A percentile compares a stretch with the other conserved stretches of the same genome.
These are phyloP conservation scores for Fissipunctia ypsillon DNA, from an alignment of 2,888 invertebrate genomes.

Conservation along the genomic window DNA sequence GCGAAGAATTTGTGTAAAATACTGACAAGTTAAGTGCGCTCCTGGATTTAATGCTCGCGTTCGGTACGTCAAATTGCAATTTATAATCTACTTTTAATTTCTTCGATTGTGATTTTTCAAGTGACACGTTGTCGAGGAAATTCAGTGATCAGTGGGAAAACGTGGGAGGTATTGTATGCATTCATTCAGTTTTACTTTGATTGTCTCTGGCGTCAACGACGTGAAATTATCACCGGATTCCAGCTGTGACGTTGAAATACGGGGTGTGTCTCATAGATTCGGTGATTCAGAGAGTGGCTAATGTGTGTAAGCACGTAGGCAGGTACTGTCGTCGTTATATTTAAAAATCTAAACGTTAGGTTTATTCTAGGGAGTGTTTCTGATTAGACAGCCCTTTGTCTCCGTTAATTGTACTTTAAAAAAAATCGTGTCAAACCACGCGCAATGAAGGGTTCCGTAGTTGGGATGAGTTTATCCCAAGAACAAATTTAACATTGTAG, in stretches of 20 bases:
- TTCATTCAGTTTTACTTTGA: conserved; percentile 43
- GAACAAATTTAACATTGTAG: too few species aligned
- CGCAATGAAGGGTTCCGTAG: too few species aligned
- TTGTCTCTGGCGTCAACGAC: background rate
- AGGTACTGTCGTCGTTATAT: background rate
- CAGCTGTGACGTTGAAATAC: conserved; percentile 29
- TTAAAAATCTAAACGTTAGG: background rate
- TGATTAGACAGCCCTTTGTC: background rate
- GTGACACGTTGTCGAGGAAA: conserved; percentile 10
- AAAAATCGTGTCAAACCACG: too few species aligned
- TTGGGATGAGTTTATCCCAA: too few species aligned
- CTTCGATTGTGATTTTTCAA: conserved; percentile 27
- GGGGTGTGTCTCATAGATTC: conserved; percentile 23
- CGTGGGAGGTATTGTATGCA: conserved; percentile 31
- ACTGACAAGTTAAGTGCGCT: conserved; percentile 66
- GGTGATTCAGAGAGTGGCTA: conserved; percentile 1
- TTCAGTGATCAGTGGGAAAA: conserved; percentile 29
- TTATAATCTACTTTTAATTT: conserved; percentile 31
- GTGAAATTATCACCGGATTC: conserved; percentile 36
- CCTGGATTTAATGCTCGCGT: conserved; percentile 62
- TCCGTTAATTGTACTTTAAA: too few species aligned
- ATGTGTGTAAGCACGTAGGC: background rate
- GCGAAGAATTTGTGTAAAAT: conserved; percentile 67
- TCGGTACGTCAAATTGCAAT: conserved; percentile 48
- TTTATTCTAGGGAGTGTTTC: background rate